Evolutionary conservation across 2,797 vertebrate genomes (phyloP).

Genomic region (Enteromius unitaeniatus): DNA sequence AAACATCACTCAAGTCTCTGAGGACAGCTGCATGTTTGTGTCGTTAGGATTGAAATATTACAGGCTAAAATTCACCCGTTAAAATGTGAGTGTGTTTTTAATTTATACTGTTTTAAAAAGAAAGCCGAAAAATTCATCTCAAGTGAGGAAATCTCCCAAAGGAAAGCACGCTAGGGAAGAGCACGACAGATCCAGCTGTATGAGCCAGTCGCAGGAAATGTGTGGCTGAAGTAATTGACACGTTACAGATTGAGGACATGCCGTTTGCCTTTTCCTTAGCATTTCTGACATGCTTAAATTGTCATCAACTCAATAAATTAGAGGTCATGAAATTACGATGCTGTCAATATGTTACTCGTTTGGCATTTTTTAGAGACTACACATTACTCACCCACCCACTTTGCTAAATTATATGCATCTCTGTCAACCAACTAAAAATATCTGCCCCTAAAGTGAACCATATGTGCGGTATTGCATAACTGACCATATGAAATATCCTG

Average conservation of each 20-base stretch:
- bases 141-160: constrained; percentile 63
- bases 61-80: constrained; percentile 61
- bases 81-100: constrained; percentile 67
- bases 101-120: constrained; percentile 69
- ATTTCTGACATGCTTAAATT: constrained; percentile 67
- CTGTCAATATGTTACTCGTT: constrained; percentile 38
- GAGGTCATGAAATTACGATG: constrained; percentile 57
- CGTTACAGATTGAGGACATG: constrained; percentile 61
- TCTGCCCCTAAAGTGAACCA: constrained; percentile 74
- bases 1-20: constrained; percentile 61
- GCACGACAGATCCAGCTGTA: constrained; percentile 54
- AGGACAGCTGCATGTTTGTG: constrained; percentile 58
- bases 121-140: constrained; percentile 66
- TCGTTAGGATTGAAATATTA: constrained; percentile 62
- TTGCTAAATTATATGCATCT: constrained; percentile 61
- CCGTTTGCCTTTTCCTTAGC: constrained; percentile 53
- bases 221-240: constrained; percentile 56
- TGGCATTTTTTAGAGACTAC: constrained; percentile 61
- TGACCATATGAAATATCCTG: constrained; percentile 53
- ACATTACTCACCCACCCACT: constrained; percentile 60
- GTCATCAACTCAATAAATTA: constrained; percentile 48
- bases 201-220: constrained; percentile 55
- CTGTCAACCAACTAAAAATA: constrained; percentile 77
- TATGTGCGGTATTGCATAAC: constrained; percentile 75
- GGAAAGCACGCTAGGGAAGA: constrained; percentile 45